Evolutionary conservation across 30 jellyfish, hydroid and myxozoan genomes (phyloP).

Genomic region (Cassiopea xamachana): DNA sequence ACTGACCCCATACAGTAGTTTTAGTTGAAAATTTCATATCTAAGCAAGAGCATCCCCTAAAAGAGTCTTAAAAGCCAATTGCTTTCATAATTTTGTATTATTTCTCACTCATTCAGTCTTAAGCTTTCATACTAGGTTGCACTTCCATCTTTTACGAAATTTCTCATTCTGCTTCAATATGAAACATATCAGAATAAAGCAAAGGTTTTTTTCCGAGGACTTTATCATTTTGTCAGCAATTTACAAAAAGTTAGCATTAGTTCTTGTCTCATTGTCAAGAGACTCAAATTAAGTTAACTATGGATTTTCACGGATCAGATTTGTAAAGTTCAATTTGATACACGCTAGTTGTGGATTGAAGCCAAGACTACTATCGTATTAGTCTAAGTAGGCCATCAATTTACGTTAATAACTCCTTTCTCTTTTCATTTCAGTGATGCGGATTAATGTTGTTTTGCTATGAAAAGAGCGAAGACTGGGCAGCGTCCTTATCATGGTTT

Average conservation of each 20-base stretch:
- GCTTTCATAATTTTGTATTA: no score
- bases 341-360: not conserved
- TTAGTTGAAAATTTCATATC: no score
- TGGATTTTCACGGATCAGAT: not conserved
- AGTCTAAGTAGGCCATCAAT: not conserved
- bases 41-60: no score
- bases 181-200: no score
- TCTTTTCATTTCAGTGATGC: not conserved
- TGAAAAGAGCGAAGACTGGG: not conserved
- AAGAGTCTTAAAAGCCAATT: no score
- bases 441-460: not conserved
- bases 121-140: no score
- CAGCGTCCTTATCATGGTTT: not conserved
- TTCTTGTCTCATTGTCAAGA: constrained; percentile 16
- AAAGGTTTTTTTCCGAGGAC: not conserved
- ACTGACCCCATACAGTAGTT: no score
- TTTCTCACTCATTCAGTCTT: no score
- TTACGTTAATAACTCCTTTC: not conserved
- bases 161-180: no score
- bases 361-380: not conserved
- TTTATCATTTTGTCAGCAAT: constrained; percentile 4
- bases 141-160: no score
- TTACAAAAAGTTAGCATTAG: not conserved
- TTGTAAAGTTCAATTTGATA: not conserved
- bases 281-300: not conserved